Percentiles rank a stretch among this genome's conserved stretches.
Conservation (phyloP, 2,797 vertebrate species). For the Eulemur rubriventer region DNA sequence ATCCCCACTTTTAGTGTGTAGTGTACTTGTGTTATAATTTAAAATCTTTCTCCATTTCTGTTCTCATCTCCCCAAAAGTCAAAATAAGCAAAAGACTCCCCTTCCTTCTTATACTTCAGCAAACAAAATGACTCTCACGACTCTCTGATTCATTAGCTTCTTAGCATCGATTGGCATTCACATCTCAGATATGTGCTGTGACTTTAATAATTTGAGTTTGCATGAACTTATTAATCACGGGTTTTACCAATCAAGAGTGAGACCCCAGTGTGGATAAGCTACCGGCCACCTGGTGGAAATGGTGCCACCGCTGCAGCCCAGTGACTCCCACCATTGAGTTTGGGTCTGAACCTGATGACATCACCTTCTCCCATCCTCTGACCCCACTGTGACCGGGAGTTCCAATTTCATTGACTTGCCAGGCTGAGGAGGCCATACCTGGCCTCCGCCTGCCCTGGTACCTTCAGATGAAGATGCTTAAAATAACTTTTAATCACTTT, state of each 20-base stretch:
- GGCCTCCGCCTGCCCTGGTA: too few species aligned
- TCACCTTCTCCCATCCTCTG: too few species aligned
- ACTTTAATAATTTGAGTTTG: not conserved
- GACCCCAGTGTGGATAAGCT: not conserved
- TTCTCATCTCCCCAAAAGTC: not conserved
- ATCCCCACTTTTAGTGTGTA: not conserved
- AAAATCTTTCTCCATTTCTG: not conserved
- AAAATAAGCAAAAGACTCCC: not conserved
- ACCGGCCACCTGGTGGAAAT: not conserved
- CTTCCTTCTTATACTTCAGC: not conserved
- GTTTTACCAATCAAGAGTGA: not conserved
- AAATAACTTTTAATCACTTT: not conserved
- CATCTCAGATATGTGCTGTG: not conserved
- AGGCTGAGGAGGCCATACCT: fast-evolving
- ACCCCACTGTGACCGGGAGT: fast-evolving
- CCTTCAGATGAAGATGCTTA: not conserved
- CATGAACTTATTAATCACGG: not conserved
- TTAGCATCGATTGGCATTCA: not conserved
- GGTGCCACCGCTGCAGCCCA: fast-evolving
- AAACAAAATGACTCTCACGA: not conserved
- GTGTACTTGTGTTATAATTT: not conserved
- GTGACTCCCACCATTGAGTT: not conserved
- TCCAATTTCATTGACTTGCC: not conserved
- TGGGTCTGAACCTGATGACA: not conserved
- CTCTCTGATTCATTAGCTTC: not conserved